These are phyloP conservation scores for Apostichopus parvimensis DNA, from an alignment of 35 echinoderm and acorn worm genomes.

Conservation along the genomic window DNA sequence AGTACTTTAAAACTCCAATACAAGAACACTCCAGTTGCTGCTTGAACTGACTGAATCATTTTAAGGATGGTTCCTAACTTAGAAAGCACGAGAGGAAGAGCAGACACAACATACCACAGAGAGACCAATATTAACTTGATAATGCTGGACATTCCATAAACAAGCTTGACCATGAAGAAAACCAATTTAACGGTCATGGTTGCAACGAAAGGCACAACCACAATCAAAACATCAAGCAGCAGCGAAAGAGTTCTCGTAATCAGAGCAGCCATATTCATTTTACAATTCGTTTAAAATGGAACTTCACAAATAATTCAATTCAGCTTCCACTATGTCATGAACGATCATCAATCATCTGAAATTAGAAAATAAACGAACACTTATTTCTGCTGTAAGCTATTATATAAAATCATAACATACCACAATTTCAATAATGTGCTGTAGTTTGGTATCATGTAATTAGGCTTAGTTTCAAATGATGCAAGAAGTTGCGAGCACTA, in stretches of 20 bases:
- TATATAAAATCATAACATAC: neutral
- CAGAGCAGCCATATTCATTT: neutral
- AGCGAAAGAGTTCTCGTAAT: neutral
- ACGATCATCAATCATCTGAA: neutral
- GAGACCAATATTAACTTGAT: neutral
- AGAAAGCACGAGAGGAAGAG: neutral
- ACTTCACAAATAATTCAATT: no score
- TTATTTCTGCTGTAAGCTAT: neutral
- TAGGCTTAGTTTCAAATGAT: no score
- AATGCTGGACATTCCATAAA: neutral
- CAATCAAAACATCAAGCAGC: neutral
- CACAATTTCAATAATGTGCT: neutral
- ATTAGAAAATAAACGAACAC: neutral
- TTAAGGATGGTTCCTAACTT: neutral
- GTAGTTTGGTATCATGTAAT: no score
- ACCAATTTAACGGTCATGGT: neutral
- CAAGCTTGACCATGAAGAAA: conserved; percentile 4
- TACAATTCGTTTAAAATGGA: neutral
- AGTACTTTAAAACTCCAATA: neutral
- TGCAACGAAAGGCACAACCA: neutral
- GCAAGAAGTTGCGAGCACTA: no score
- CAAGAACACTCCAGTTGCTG: neutral
- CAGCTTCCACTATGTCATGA: neutral
- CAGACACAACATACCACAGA: neutral
- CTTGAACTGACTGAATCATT: neutral